phyloP scores from a whole-genome alignment of 2,888 invertebrate species.

The Halictus quadricinctus region DNA sequence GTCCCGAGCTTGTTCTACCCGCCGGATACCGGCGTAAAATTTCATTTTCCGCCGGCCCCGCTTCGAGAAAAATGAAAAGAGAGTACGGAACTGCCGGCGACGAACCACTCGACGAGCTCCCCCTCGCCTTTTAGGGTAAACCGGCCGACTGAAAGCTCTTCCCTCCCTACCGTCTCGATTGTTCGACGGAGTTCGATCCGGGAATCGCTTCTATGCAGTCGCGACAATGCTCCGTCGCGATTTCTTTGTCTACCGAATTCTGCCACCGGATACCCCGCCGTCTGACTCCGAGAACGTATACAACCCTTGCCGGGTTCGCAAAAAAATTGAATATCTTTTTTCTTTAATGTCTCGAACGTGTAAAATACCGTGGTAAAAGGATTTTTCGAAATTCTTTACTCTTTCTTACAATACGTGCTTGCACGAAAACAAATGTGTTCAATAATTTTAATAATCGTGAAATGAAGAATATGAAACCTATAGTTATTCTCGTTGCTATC shows the following conservation, averaged over 20 bases:
- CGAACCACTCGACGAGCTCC: slow-evolving; percentile 1
- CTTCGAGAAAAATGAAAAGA: slow-evolving; percentile 10
- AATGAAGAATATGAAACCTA: background rate
- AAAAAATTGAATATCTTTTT: background rate
- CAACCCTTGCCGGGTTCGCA: background rate
- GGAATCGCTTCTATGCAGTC: background rate
- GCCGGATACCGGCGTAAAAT: slow-evolving; percentile 17
- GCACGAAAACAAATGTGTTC: background rate
- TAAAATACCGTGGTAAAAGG: too few species aligned
- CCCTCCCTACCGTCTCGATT: background rate
- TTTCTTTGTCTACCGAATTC: background rate
- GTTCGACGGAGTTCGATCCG: slow-evolving; percentile 7
- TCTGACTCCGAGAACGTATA: background rate
- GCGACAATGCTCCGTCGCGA: background rate
- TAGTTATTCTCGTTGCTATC: background rate
- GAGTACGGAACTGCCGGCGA: background rate
- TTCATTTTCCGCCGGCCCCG: slow-evolving; percentile 11
- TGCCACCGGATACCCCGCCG: background rate
- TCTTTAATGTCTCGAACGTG: too few species aligned
- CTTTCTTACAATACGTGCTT: background rate
- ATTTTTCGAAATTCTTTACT: background rate
- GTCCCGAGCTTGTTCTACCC: slow-evolving; percentile 12
- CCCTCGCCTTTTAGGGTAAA: slow-evolving; percentile 22
- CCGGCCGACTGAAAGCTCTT: slow-evolving; percentile 18
- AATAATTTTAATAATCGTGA: background rate